These are phyloP conservation scores for Deroplatys truncata DNA, from an alignment of 2,888 invertebrate genomes.

Conservation along the genomic window DNA sequence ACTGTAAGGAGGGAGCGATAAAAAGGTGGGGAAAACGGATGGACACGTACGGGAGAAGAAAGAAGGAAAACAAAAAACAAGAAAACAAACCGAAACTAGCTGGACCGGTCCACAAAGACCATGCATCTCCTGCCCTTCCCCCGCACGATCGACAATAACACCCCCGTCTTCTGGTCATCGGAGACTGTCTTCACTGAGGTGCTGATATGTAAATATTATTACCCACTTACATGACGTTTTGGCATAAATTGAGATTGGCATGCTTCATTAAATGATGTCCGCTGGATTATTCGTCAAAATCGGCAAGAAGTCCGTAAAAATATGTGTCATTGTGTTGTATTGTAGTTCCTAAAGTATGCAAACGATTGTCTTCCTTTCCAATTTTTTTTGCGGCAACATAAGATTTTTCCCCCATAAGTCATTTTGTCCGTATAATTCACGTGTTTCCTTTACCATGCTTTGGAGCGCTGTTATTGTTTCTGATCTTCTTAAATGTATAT, in stretches of 20 bases:
- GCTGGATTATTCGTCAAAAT: too few relatives aligned
- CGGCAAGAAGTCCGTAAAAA: too few relatives aligned
- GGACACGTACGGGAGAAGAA: neutral
- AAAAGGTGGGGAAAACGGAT: neutral
- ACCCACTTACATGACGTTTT: neutral
- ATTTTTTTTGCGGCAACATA: too few relatives aligned
- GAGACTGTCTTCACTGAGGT: neutral
- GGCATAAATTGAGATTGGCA: neutral
- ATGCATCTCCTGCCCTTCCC: neutral
- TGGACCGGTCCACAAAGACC: neutral
- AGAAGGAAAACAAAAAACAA: neutral
- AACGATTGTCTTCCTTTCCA: too few relatives aligned
- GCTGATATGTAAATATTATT: neutral
- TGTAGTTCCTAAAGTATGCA: too few relatives aligned
- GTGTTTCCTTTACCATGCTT: too few relatives aligned
- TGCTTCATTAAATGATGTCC: neutral
- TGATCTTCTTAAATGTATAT: too few relatives aligned
- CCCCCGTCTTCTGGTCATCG: neutral
- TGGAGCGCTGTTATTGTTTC: too few relatives aligned
- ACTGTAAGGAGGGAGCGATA: neutral
- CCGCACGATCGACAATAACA: neutral
- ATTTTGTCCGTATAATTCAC: too few relatives aligned
- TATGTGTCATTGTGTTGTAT: too few relatives aligned
- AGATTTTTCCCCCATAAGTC: too few relatives aligned
- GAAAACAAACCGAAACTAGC: neutral